phyloP scores from a whole-genome alignment of 2,113 vertebrate genomes.

The Pampusana beccarii region DNA sequence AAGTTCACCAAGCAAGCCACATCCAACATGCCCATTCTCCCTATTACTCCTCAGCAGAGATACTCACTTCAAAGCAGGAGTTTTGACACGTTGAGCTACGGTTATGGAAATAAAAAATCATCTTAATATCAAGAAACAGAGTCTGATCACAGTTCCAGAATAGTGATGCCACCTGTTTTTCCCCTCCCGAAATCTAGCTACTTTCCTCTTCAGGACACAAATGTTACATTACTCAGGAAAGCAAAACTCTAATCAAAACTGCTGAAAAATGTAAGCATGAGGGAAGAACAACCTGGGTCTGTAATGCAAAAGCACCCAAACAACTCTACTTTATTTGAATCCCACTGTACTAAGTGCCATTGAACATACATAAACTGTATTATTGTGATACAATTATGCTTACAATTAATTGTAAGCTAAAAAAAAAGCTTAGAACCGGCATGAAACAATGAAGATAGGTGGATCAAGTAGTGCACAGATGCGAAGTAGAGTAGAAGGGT shows the following conservation, averaged over 20 bases:
- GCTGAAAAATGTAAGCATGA: neutral
- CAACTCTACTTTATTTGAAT: neutral
- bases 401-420: neutral
- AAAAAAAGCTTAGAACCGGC: fast-evolving
- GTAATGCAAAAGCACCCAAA: neutral
- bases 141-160: neutral
- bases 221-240: neutral
- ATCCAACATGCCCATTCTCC: neutral
- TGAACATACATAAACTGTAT: neutral
- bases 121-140: neutral
- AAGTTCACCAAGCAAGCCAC: neutral
- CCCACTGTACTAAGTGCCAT: neutral
- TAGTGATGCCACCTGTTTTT: neutral
- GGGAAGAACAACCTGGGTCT: neutral
- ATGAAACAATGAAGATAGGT: fast-evolving
- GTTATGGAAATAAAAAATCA: neutral
- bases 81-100: neutral
- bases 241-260: neutral
- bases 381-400: neutral
- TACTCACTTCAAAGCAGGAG: neutral
- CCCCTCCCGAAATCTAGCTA: neutral
- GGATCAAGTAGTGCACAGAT: neutral
- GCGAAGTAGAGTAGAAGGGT: neutral
- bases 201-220: neutral
- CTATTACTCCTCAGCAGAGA: neutral